Percentiles rank a stretch among this genome's conserved stretches.
phyloP scores from a whole-genome alignment of 2,797 vertebrate genomes.

The Urocyon cinereoargenteus region DNA sequence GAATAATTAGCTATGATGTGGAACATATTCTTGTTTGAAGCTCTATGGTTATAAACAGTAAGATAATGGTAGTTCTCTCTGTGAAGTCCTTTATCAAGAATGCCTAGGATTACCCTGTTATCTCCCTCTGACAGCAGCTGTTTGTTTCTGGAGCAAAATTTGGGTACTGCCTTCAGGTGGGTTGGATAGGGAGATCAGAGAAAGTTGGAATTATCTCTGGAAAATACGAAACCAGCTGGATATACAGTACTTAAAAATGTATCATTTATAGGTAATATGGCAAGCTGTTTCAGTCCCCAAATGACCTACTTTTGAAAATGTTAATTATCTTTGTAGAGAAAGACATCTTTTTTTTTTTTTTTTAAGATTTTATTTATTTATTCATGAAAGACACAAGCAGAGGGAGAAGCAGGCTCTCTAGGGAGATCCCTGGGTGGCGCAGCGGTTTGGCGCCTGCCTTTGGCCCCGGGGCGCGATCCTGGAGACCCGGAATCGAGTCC shows the following conservation, averaged over 20 bases:
- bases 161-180: background rate
- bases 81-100: background rate
- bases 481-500: too few species aligned
- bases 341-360: background rate
- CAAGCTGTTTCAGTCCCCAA: background rate
- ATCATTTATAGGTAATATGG: constrained; percentile 44
- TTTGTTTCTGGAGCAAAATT: constrained; percentile 50
- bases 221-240: constrained; percentile 26
- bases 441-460: too few species aligned
- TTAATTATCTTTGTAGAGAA: constrained; percentile 56
- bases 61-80: background rate
- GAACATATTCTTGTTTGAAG: background rate
- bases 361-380: too few species aligned
- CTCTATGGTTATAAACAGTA: background rate
- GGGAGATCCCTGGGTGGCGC: too few species aligned
- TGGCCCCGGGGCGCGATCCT: too few species aligned
- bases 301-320: background rate
- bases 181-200: background rate
- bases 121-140: background rate
- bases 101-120: background rate
- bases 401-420: too few species aligned
- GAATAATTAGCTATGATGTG: background rate
- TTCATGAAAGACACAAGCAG: too few species aligned
- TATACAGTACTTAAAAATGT: background rate
- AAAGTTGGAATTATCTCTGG: constrained; percentile 30